phyloP scores from a whole-genome alignment of 2,888 invertebrate species.

The Macrosoma leucophasiata region DNA sequence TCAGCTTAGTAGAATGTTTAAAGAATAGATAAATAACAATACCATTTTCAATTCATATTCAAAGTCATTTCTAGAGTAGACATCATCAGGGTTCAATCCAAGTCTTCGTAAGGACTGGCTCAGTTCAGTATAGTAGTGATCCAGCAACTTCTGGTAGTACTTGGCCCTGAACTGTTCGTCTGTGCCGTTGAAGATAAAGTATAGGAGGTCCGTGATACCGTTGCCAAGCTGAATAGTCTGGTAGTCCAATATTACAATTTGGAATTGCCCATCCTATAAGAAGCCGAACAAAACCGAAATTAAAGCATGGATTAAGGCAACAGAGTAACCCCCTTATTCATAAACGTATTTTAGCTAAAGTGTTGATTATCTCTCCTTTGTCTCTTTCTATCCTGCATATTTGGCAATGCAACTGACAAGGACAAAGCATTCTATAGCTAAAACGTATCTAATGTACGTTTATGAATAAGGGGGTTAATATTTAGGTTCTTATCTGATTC shows the following conservation, averaged over 20 bases:
- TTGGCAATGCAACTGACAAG: too few species aligned
- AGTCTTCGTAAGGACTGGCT: conserved; percentile 25
- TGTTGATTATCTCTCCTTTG: not conserved
- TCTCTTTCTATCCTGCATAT: conserved; percentile 3
- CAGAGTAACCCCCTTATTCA: not conserved
- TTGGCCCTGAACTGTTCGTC: conserved; percentile 32
- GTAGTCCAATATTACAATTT: conserved; percentile 30
- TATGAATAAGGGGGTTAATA: too few species aligned
- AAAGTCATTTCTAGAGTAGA: conserved; percentile 30
- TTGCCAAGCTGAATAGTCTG: conserved; percentile 28
- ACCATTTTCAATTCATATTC: conserved; percentile 33
- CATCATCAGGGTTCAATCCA: conserved; percentile 24
- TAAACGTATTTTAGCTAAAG: not conserved
- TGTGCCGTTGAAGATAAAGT: conserved; percentile 34
- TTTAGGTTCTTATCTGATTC: conserved; percentile 19
- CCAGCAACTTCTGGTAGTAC: conserved; percentile 27
- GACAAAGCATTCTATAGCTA: too few species aligned
- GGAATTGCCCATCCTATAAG: conserved; percentile 30
- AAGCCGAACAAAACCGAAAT: conserved; percentile 1
- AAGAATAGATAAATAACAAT: not conserved
- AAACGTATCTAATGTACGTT: too few species aligned
- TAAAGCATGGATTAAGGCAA: not conserved
- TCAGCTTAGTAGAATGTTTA: not conserved
- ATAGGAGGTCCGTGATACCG: conserved; percentile 29
- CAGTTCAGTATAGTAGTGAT: conserved; percentile 32